Percentiles rank a stretch among this genome's conserved stretches.
Evolutionary conservation across 2,888 invertebrate genomes (phyloP).

Genomic region (Polydrusus pterygomalis): DNA sequence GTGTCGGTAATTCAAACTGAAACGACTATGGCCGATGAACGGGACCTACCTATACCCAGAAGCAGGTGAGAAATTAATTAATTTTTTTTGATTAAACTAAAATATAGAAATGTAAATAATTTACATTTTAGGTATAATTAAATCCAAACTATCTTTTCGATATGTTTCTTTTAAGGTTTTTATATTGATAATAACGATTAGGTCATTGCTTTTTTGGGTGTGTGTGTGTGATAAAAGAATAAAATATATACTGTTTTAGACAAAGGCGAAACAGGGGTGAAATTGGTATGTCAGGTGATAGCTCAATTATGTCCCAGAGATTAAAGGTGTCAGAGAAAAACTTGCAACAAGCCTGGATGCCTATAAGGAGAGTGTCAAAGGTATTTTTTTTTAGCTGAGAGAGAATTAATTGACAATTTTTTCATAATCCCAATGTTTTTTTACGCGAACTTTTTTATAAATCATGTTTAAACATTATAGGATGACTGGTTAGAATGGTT

Average conservation of each 20-base stretch:
- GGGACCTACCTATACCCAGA: conserved; percentile 79
- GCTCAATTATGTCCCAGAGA: conserved; percentile 84
- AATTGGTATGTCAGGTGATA: conserved; percentile 78
- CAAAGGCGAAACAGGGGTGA: conserved; percentile 78
- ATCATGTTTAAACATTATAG: conserved; percentile 43
- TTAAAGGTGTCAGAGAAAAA: conserved; percentile 87
- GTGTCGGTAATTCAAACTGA: conserved; percentile 83
- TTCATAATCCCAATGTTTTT: no score
- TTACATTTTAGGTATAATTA: no score
- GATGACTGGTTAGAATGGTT: conserved; percentile 99
- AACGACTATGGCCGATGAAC: conserved; percentile 84
- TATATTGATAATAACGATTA: no score
- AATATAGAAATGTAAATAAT: no score
- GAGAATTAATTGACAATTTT: no score
- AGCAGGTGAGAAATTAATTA: conserved; percentile 26
- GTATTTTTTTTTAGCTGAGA: conserved; percentile 40
- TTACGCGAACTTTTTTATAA: neutral
- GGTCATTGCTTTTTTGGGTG: neutral
- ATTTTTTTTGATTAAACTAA: neutral
- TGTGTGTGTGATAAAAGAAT: neutral
- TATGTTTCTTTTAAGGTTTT: no score
- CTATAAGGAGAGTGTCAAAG: conserved; percentile 92
- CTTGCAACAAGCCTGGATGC: conserved; percentile 93
- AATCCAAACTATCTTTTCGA: no score
- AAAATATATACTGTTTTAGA: conserved; percentile 16